Evolutionary conservation across 2,113 vertebrate genomes (phyloP).

Genomic region (Mus pahari): DNA sequence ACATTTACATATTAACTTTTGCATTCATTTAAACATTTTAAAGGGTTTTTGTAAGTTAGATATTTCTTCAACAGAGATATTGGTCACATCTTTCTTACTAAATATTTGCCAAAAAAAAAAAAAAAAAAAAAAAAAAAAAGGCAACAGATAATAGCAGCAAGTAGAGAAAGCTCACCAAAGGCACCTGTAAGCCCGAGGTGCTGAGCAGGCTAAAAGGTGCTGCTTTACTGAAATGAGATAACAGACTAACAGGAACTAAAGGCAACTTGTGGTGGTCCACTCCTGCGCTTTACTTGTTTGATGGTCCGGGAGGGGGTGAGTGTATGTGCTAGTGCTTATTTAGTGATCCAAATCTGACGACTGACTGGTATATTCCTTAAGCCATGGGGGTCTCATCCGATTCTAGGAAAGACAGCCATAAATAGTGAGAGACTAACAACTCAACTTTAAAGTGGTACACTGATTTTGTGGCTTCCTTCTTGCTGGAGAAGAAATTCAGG

Average conservation of each 20-base stretch:
- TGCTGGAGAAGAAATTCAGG: background rate
- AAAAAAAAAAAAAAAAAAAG: too few relatives aligned
- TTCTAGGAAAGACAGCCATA: background rate
- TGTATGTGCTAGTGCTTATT: conserved; percentile 31
- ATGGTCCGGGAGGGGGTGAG: background rate
- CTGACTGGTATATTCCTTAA: conserved; percentile 11
- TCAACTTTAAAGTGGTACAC: conserved; percentile 11
- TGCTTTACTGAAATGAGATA: background rate
- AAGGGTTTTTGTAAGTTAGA: conserved; percentile 42
- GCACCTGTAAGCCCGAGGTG: background rate
- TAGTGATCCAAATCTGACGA: conserved; percentile 15
- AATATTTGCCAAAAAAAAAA: conserved; percentile 7
- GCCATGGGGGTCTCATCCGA: background rate
- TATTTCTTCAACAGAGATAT: conserved; percentile 52
- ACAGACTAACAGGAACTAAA: background rate
- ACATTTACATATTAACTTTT: conserved; percentile 41
- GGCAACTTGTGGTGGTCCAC: background rate
- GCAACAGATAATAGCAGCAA: background rate
- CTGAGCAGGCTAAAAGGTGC: background rate
- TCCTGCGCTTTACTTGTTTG: background rate
- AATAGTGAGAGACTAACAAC: background rate
- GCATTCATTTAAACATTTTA: conserved; percentile 24
- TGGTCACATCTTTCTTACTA: conserved; percentile 20
- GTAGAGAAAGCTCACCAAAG: background rate
- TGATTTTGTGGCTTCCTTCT: background rate